Conservation (phyloP, 2,888 invertebrate genomes). For the Andrena haemorrhoa region DNA sequence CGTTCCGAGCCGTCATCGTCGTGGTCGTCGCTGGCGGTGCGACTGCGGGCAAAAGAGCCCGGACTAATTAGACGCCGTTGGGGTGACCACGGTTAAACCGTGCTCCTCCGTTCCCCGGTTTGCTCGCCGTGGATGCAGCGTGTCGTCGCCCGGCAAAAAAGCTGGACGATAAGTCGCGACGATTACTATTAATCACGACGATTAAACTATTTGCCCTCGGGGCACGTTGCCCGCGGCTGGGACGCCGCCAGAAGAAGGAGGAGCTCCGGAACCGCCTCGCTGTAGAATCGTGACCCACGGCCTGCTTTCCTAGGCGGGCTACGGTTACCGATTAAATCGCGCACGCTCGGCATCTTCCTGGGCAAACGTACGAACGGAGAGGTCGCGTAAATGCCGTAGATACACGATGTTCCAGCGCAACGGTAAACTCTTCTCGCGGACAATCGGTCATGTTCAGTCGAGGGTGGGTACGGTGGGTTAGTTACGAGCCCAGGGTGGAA, state of each 20-base stretch:
- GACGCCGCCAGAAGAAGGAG: conserved; percentile 32
- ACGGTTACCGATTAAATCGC: conserved; percentile 65
- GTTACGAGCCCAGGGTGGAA: conserved; percentile 29
- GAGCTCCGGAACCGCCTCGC: conserved; percentile 5
- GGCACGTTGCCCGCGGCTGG: conserved; percentile 9
- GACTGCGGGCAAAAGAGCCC: conserved; percentile 10
- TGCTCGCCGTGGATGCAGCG: not conserved
- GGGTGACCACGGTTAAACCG: conserved; percentile 62
- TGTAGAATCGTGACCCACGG: conserved; percentile 57
- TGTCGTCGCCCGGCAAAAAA: conserved; percentile 66
- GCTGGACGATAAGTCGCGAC: conserved; percentile 67
- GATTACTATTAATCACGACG: conserved; percentile 75
- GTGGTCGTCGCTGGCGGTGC: conserved; percentile 18
- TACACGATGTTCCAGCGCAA: conserved; percentile 54
- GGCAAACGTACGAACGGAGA: conserved; percentile 50
- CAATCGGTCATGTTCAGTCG: conserved; percentile 46
- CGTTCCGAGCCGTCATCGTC: conserved; percentile 29
- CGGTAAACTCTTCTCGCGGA: conserved; percentile 52
- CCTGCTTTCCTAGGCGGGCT: conserved; percentile 44
- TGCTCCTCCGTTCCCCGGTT: conserved; percentile 22
- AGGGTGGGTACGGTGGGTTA: conserved; percentile 29
- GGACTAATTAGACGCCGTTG: conserved; percentile 68
- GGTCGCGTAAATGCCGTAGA: conserved; percentile 47
- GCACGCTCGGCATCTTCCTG: conserved; percentile 50
- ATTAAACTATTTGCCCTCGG: conserved; percentile 69